phyloP scores from a whole-genome alignment of 2,797 vertebrate genomes.

The Pseudochromis fuscus region DNA sequence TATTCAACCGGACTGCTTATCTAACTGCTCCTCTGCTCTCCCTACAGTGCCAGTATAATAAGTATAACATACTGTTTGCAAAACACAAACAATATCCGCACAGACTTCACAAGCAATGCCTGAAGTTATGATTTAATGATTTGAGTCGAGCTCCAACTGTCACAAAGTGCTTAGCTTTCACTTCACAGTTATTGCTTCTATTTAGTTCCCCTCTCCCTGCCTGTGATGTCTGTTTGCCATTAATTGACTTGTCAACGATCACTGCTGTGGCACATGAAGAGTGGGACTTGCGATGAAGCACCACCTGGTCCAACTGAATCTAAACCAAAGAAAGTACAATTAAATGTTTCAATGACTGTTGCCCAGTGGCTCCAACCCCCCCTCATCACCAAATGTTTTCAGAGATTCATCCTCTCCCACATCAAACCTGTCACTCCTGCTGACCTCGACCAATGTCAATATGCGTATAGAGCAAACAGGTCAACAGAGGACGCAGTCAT shows the following conservation, averaged over 20 bases:
- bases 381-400: too few relatives aligned
- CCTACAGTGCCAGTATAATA: neutral
- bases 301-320: conserved; percentile 43
- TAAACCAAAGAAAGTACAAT: conserved; percentile 30
- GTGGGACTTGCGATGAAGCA: conserved; percentile 23
- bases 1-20: neutral
- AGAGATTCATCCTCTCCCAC: too few relatives aligned
- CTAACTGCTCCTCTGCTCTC: neutral
- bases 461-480: too few relatives aligned
- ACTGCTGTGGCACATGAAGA: conserved; percentile 20
- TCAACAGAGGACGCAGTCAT: too few relatives aligned
- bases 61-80: conserved; percentile 8
- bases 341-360: too few relatives aligned
- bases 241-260: conserved; percentile 40
- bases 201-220: conserved; percentile 17
- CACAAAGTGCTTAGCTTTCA: conserved; percentile 31
- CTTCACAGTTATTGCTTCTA: conserved; percentile 13
- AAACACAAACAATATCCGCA: conserved; percentile 2
- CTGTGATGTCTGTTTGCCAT: conserved; percentile 10
- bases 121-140: conserved; percentile 36
- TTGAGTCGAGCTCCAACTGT: conserved; percentile 5
- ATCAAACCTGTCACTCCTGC: too few relatives aligned
- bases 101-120: conserved; percentile 13
- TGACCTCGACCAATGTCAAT: too few relatives aligned
- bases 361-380: too few relatives aligned